These are phyloP conservation scores for Scopus umbretta DNA, from an alignment of 2,113 vertebrate species.

Conservation along the genomic window DNA sequence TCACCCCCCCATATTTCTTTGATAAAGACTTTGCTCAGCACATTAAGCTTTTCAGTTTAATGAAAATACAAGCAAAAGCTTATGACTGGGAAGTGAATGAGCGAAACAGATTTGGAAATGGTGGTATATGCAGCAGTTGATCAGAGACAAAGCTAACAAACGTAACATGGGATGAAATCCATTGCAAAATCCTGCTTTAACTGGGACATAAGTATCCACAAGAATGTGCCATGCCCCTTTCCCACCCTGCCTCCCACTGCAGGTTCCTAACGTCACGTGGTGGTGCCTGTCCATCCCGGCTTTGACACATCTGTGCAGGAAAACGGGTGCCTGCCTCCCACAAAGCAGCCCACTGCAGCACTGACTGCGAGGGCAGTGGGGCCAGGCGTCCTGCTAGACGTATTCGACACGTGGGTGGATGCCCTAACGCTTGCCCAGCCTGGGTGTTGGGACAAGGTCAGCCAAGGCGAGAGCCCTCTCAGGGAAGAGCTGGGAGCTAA, in stretches of 20 bases:
- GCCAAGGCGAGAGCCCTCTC: not conserved
- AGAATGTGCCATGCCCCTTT: not conserved
- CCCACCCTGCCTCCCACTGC: not conserved
- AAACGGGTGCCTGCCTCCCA: not conserved
- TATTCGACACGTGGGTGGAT: rapidly evolving
- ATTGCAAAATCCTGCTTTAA: not conserved
- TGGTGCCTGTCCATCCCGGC: not conserved
- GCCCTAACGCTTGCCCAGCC: not conserved
- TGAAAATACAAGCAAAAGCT: not conserved
- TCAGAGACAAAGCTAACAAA: not conserved
- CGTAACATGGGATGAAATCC: not conserved
- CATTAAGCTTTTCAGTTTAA: not conserved
- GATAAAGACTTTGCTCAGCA: not conserved
- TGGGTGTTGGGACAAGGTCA: not conserved
- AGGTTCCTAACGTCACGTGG: not conserved
- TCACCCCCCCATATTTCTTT: not conserved
- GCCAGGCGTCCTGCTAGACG: rapidly evolving
- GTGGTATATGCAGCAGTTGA: not conserved
- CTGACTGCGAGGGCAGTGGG: rapidly evolving
- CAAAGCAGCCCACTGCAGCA: not conserved
- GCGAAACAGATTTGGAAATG: not conserved
- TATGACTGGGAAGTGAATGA: not conserved
- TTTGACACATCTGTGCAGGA: not conserved
- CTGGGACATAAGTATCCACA: not conserved
- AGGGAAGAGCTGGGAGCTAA: not conserved